phyloP scores from a whole-genome alignment of 2,888 invertebrate genomes.

The Cantharis flavilabris region DNA sequence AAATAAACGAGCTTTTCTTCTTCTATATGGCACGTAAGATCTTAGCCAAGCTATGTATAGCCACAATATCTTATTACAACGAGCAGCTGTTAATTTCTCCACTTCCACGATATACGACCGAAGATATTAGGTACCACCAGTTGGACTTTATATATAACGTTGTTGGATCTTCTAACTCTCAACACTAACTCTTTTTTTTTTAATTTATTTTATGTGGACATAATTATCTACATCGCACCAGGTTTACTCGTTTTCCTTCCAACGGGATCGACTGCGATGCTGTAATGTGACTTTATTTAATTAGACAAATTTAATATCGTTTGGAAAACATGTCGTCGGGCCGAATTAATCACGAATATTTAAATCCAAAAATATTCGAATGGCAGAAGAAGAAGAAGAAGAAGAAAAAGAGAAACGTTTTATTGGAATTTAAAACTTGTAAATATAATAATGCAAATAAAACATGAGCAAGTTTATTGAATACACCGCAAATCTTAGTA shows the following conservation, averaged over 20 bases:
- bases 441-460: not conserved
- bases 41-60: constrained; percentile 30
- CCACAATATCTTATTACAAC: constrained; percentile 49
- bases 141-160: constrained; percentile 27
- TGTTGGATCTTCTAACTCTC: constrained; percentile 8
- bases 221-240: not conserved
- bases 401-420: not conserved
- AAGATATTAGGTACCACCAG: constrained; percentile 23
- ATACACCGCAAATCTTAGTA: constrained; percentile 11
- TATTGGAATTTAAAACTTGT: not conserved
- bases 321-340: no score
- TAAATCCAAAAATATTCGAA: not conserved
- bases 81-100: constrained; percentile 49
- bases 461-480: not conserved
- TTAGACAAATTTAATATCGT: not conserved
- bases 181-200: not conserved
- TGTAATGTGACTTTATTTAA: not conserved
- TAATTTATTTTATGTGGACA: not conserved
- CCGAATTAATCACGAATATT: not conserved
- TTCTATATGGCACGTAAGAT: constrained; percentile 25
- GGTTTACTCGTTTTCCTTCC: not conserved
- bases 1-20: constrained; percentile 45
- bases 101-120: constrained; percentile 40
- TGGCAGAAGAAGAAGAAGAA: not conserved
- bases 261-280: not conserved